Base-by-base conservation (phyloP, 2,113 vertebrate species). In the Coregonus clupeaformis region DNA sequence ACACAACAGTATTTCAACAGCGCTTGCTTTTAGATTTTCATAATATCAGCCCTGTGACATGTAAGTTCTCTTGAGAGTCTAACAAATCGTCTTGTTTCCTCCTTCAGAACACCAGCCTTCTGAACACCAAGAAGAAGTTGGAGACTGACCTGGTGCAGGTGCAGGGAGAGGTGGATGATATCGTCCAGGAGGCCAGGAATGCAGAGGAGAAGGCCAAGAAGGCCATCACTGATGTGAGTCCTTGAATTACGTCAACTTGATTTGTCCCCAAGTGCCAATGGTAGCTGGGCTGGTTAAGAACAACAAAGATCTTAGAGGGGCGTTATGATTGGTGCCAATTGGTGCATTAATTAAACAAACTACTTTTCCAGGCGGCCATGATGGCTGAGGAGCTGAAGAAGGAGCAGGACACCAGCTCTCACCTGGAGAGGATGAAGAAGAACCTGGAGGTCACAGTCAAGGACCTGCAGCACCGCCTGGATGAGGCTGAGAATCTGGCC, bases 201-300 rank as follows among this genome's bases (percentile, higher is more conserved):
- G 95, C 96, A 0, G 97, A 98, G 80, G 96, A 97, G 42, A 98
- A 98, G 89, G 96, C 97, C 0, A 98, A 97, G 88, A 97, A 97
- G 80, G 97, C 97, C 18, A 96, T 97, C 86, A 97, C 94, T 0
- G 97, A 98, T 2, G 95, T 96, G 6, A 71, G 69, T 71, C n/a
- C 57, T 52, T 52, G 49, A 52, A 52, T 16, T 18, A 18, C 16
- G 18, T 52, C 49, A 3, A 1, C 49, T 52, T 52, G 14, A 52
- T 52, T 52, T 18, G 3, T 18, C 49, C 14, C 49, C 14, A 18
- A 1, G 49, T 1, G 49, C 0, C 49, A 42, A 42, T 42, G 36
- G 36, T 9, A 42, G 9, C 36, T 3, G 36, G 36, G 36, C 9
- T 42, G 36, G 36, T 11, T 42, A 42, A 11, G 36, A 42, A 42